Evolutionary conservation across 2,888 invertebrate genomes (phyloP).

Genomic region (Phoenoteleia sp.): DNA sequence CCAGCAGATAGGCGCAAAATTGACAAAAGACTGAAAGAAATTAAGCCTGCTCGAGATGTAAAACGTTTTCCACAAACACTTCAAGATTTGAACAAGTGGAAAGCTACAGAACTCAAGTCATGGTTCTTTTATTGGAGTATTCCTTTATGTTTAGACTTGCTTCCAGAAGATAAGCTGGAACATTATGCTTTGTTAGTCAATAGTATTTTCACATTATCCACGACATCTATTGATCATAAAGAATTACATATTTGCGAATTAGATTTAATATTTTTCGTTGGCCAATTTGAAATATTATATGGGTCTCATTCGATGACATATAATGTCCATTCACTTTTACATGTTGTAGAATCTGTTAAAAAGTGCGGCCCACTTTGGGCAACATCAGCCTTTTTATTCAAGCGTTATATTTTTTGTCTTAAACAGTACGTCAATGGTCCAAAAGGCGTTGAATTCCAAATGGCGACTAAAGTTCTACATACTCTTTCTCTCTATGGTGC

Average conservation of each 20-base stretch:
- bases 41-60: slow-evolving; percentile 26
- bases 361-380: slow-evolving; percentile 64
- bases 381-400: slow-evolving; percentile 68
- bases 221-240: slow-evolving; percentile 48
- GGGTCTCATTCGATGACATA: slow-evolving; percentile 65
- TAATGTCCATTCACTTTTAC: slow-evolving; percentile 66
- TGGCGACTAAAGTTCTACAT: slow-evolving; percentile 34
- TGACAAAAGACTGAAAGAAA: slow-evolving; percentile 1
- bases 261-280: slow-evolving; percentile 59
- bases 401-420: slow-evolving; percentile 50
- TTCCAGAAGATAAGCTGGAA: slow-evolving; percentile 1
- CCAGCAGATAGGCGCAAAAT: slow-evolving; percentile 2
- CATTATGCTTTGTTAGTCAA: slow-evolving; percentile 16
- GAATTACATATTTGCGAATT: slow-evolving; percentile 62
- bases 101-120: slow-evolving; percentile 43
- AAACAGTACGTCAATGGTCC: slow-evolving; percentile 36
- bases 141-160: neutral
- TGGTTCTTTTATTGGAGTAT: slow-evolving; percentile 30
- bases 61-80: slow-evolving; percentile 1
- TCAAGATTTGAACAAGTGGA: slow-evolving; percentile 2
- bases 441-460: slow-evolving; percentile 53
- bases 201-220: slow-evolving; percentile 9
- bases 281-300: slow-evolving; percentile 56
- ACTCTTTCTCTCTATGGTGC: neutral
- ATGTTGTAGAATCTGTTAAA: slow-evolving; percentile 59